Evolutionary conservation across 2,113 vertebrate genomes (phyloP).

Genomic region (Saccopteryx bilineata): DNA sequence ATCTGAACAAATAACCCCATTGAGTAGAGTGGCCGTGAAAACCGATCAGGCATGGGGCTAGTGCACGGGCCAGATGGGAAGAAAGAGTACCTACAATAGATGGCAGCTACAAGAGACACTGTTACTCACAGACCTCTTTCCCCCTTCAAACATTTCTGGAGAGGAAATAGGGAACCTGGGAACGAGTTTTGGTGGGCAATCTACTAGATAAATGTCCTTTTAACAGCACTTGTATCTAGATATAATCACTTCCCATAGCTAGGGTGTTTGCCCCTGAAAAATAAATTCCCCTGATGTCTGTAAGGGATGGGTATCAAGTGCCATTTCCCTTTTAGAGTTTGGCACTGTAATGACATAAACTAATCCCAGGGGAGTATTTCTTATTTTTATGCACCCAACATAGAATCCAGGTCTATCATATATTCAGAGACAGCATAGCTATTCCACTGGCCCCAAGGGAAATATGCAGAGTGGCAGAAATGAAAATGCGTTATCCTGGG

Average conservation of each 20-base stretch:
- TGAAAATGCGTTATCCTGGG: slow-evolving; percentile 71
- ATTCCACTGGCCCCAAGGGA: slow-evolving; percentile 70
- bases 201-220: slow-evolving; percentile 65
- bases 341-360: slow-evolving; percentile 56
- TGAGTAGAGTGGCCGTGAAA: slow-evolving; percentile 84
- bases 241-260: slow-evolving; percentile 55
- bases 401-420: slow-evolving; percentile 79
- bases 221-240: slow-evolving; percentile 52
- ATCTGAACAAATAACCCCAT: slow-evolving; percentile 86
- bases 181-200: slow-evolving; percentile 39
- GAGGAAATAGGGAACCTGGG: not conserved
- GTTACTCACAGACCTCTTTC: slow-evolving; percentile 18
- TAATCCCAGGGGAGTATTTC: slow-evolving; percentile 74
- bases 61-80: not conserved
- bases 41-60: slow-evolving; percentile 71
- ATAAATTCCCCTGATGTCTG: slow-evolving; percentile 69
- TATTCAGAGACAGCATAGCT: slow-evolving; percentile 65
- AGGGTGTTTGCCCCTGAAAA: slow-evolving; percentile 59
- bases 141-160: slow-evolving; percentile 33
- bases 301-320: slow-evolving; percentile 72
- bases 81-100: slow-evolving; percentile 52
- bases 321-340: slow-evolving; percentile 79
- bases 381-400: slow-evolving; percentile 78
- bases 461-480: slow-evolving; percentile 80
- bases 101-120: slow-evolving; percentile 53